A percentile compares a stretch with the other conserved stretches of the same genome.
These are phyloP conservation scores for Drosophila jambulina DNA, from an alignment of 1,140 invertebrate species.

Conservation along the genomic window DNA sequence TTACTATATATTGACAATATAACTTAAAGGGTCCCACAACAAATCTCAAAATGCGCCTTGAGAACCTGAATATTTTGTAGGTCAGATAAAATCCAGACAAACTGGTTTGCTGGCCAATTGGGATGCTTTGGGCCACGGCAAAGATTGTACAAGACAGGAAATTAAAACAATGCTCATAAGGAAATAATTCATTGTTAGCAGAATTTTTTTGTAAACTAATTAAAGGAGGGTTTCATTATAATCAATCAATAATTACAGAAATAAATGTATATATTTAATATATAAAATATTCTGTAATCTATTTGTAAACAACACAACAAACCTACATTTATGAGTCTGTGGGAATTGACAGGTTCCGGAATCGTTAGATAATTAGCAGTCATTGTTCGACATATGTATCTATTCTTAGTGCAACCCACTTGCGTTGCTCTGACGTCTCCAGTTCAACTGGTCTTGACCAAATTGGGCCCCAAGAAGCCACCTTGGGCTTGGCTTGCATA, in stretches of 20 bases:
- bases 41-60: background rate
- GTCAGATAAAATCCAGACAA: conserved; percentile 4
- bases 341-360: conserved; percentile 7
- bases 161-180: background rate
- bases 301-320: conserved; percentile 20
- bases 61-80: conserved; percentile 8
- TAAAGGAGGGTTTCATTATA: background rate
- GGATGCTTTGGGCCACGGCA: background rate
- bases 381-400: conserved; percentile 1
- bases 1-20: background rate
- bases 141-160: background rate
- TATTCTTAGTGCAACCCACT: conserved; percentile 16
- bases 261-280: background rate
- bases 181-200: background rate
- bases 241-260: background rate
- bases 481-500: conserved; percentile 54
- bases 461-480: conserved; percentile 35
- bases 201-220: background rate
- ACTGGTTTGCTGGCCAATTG: conserved; percentile 9
- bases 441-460: conserved; percentile 55
- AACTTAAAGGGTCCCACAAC: background rate
- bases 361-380: conserved; percentile 14
- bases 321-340: background rate
- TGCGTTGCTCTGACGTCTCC: conserved; percentile 26
- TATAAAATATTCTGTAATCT: background rate